phyloP scores from a whole-genome alignment of 2,113 vertebrate genomes.

The Ahaetulla prasina region DNA sequence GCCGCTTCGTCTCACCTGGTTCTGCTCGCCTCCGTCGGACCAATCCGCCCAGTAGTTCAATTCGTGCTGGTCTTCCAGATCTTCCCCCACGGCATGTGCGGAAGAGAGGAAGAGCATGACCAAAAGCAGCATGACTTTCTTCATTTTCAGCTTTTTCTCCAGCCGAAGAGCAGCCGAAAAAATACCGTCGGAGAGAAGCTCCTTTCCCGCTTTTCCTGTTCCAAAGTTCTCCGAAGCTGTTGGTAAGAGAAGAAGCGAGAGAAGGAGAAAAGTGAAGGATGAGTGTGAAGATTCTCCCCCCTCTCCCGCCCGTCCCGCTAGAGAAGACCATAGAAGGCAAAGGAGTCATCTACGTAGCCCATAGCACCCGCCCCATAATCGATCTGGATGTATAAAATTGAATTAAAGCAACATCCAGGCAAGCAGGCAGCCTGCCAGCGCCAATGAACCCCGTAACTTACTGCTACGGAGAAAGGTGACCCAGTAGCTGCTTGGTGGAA shows the following conservation, averaged over 20 bases:
- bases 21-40: slow-evolving; percentile 73
- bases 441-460: slow-evolving; percentile 27
- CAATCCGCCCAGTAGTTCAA: slow-evolving; percentile 80
- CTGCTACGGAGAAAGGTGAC: neutral
- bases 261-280: neutral
- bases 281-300: neutral
- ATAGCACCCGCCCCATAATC: neutral
- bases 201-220: neutral
- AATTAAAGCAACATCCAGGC: accelerated
- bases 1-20: slow-evolving; percentile 73
- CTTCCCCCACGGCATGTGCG: slow-evolving; percentile 74
- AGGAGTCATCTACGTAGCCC: neutral
- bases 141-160: slow-evolving; percentile 55
- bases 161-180: neutral
- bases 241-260: neutral
- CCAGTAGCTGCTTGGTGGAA: neutral
- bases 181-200: neutral
- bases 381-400: neutral
- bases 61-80: slow-evolving; percentile 74
- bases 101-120: slow-evolving; percentile 75
- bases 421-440: neutral
- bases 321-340: neutral
- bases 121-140: slow-evolving; percentile 79
- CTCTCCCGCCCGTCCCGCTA: too few relatives aligned
- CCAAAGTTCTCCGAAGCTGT: neutral